Conservation (phyloP, 37 sponge, comb jelly and placozoan genomes). For the Corticium candelabrum region DNA sequence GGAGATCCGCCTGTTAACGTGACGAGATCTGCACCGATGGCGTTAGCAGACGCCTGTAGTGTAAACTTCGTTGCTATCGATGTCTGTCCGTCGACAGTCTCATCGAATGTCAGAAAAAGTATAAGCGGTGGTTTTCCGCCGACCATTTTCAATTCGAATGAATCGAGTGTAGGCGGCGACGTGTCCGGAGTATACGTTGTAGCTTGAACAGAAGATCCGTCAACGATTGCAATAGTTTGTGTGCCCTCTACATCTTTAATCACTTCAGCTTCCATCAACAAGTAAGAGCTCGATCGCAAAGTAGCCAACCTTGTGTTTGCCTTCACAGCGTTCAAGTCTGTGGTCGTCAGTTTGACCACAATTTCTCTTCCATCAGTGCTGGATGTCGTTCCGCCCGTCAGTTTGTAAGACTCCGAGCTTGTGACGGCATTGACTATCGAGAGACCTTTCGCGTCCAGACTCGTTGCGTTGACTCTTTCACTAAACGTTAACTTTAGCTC, state of each 20-base stretch:
- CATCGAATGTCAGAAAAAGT: not conserved
- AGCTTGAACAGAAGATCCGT: not conserved
- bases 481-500: conserved; percentile 56
- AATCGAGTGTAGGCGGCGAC: conserved; percentile 29
- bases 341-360: conserved; percentile 33
- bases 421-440: too few species aligned
- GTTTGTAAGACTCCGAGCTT: too few species aligned
- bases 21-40: too few species aligned
- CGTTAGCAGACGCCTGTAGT: too few species aligned
- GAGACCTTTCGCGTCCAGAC: conserved; percentile 30
- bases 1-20: not conserved
- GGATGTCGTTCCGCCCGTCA: conserved; percentile 6
- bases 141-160: conserved; percentile 50
- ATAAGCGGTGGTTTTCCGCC: conserved; percentile 16
- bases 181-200: conserved; percentile 12
- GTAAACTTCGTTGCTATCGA: conserved; percentile 28
- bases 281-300: too few species aligned
- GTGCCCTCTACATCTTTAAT: too few species aligned
- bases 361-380: too few species aligned
- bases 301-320: too few species aligned
- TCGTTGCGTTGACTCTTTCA: conserved; percentile 51
- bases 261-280: too few species aligned
- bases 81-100: not conserved
- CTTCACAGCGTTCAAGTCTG: conserved; percentile 66
- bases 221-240: not conserved